Percentiles rank a stretch among this genome's conserved stretches.
Evolutionary conservation across 2,113 vertebrate genomes (phyloP).

Genomic region (Urocynchramus pylzowi): DNA sequence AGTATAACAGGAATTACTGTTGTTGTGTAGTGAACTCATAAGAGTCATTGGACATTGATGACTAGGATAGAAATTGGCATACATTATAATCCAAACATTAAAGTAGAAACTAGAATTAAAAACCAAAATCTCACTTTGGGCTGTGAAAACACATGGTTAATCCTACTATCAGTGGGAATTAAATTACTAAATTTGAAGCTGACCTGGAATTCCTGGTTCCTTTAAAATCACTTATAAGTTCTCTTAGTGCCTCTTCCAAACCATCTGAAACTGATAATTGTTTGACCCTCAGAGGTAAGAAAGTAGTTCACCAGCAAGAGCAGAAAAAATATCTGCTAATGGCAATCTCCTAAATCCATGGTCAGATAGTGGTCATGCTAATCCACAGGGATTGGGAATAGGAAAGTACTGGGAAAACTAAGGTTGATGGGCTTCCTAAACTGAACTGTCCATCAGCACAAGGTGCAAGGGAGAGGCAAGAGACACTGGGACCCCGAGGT

Average conservation of each 20-base stretch:
- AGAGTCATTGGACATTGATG: not conserved
- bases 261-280: not conserved
- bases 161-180: not conserved
- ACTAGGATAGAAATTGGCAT: not conserved
- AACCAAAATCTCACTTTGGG: not conserved
- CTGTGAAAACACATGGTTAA: not conserved
- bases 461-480: not conserved
- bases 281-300: not conserved
- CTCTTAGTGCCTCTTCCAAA: not conserved
- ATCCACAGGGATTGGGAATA: not conserved
- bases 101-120: not conserved
- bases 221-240: not conserved
- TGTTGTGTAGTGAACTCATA: not conserved
- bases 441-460: fast-evolving
- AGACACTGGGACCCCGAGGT: not conserved
- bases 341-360: not conserved
- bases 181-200: not conserved
- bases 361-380: not conserved
- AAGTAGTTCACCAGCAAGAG: not conserved
- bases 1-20: not conserved
- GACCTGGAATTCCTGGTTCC: not conserved
- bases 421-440: not conserved
- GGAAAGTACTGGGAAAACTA: not conserved
- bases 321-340: not conserved
- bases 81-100: not conserved